These are phyloP conservation scores for Drosophila setifemur DNA, from an alignment of 1,140 invertebrate genomes.

Conservation along the genomic window DNA sequence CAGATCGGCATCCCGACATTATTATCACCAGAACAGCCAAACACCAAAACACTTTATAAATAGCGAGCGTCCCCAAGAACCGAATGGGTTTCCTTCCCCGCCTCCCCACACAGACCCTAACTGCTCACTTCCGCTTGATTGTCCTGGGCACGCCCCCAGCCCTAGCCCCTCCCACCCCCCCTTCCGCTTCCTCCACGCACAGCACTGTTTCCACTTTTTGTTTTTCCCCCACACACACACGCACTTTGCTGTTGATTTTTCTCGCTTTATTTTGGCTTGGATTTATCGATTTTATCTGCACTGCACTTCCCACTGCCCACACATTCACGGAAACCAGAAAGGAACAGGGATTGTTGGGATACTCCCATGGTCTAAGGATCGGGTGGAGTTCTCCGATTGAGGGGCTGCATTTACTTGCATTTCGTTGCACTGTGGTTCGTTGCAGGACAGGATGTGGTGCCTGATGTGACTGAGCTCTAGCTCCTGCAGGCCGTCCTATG, in stretches of 20 bases:
- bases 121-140: slow-evolving; percentile 55
- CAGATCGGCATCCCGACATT: slow-evolving; percentile 44
- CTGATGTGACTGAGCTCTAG: slow-evolving; percentile 51
- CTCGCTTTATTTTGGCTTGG: slow-evolving; percentile 74
- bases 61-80: slow-evolving; percentile 10
- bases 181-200: background rate
- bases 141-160: slow-evolving; percentile 38
- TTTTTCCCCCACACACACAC: slow-evolving; percentile 12
- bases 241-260: slow-evolving; percentile 61
- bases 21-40: slow-evolving; percentile 29
- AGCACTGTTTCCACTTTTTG: slow-evolving; percentile 44
- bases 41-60: slow-evolving; percentile 51
- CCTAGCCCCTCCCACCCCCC: background rate
- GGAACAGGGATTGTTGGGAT: background rate
- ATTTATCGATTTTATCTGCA: slow-evolving; percentile 78
- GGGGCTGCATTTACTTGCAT: slow-evolving; percentile 67
- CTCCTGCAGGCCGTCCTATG: slow-evolving; percentile 64
- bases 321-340: slow-evolving; percentile 1
- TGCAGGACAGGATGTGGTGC: slow-evolving; percentile 52
- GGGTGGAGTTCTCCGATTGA: slow-evolving; percentile 7
- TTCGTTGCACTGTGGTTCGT: slow-evolving; percentile 66
- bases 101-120: slow-evolving; percentile 16
- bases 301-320: slow-evolving; percentile 65
- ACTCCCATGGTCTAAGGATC: slow-evolving; percentile 2
- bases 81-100: slow-evolving; percentile 11